Evolutionary conservation across 2,113 vertebrate genomes (phyloP).

Genomic region (Muntiacus muntjak): DNA sequence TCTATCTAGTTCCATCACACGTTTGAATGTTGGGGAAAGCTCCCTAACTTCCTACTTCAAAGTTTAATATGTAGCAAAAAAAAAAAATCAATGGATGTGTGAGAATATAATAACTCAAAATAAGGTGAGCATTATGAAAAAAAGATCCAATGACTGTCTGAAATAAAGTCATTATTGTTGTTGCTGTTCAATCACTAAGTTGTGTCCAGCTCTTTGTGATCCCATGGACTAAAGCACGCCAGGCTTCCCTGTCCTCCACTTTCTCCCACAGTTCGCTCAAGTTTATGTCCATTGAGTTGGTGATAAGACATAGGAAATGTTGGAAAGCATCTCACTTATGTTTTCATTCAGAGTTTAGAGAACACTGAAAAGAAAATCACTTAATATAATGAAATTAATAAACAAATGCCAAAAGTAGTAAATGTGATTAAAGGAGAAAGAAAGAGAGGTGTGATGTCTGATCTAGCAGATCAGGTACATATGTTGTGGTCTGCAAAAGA

Average conservation of each 20-base stretch:
- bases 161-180: not conserved
- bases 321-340: not conserved
- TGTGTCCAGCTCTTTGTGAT: not conserved
- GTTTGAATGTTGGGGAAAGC: not conserved
- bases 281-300: not conserved
- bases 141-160: not conserved
- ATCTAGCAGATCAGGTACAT: not conserved
- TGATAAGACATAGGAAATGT: not conserved
- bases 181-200: not conserved
- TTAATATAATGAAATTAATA: not conserved
- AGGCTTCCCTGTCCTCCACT: not conserved
- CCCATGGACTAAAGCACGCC: not conserved
- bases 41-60: not conserved
- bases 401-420: not conserved
- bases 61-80: not conserved
- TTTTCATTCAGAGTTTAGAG: not conserved
- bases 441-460: not conserved
- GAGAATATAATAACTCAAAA: not conserved
- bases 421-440: not conserved
- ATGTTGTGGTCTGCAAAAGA: not conserved
- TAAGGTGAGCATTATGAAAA: not conserved
- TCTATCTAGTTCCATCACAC: not conserved
- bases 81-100: not conserved
- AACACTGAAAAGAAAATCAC: not conserved
- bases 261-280: not conserved